Percentiles rank a stretch among this genome's conserved stretches.
Conservation (phyloP, 2,888 invertebrate species). For the Chironomus riparius region DNA sequence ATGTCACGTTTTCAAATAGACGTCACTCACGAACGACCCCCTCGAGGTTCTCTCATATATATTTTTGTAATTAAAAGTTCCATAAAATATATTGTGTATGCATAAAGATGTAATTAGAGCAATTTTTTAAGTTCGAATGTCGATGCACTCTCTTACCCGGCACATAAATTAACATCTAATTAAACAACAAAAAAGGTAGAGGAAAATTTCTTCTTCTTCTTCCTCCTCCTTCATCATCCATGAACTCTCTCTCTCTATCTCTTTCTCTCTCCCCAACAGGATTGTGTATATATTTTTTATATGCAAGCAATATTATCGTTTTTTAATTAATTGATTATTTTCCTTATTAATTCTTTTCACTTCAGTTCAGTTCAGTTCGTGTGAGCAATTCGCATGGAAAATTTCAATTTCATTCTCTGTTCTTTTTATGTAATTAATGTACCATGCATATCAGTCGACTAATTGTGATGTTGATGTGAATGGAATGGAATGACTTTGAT, state of each 20-base stretch:
- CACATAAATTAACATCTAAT: slow-evolving; percentile 6
- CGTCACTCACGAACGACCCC: too few relatives aligned
- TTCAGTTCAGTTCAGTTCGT: too few relatives aligned
- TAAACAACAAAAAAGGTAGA: not conserved
- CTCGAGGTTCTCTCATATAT: too few relatives aligned
- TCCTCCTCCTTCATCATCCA: not conserved
- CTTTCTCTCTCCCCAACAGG: too few relatives aligned
- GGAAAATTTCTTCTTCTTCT: not conserved
- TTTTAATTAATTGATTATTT: not conserved
- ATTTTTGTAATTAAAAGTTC: too few relatives aligned
- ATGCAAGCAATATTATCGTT: not conserved
- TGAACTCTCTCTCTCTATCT: too few relatives aligned
- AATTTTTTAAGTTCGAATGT: not conserved
- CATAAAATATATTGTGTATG: not conserved
- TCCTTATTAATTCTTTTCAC: too few relatives aligned
- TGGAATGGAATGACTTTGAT: not conserved
- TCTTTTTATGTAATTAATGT: not conserved
- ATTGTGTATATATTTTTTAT: not conserved
- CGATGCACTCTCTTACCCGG: not conserved
- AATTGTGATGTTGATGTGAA: not conserved
- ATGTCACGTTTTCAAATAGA: too few relatives aligned
- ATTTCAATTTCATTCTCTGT: not conserved
- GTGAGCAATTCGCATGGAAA: too few relatives aligned
- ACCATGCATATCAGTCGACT: not conserved
- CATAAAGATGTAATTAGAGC: not conserved